phyloP scores from a whole-genome alignment of 2,888 invertebrate species.

The Beris chalybata region DNA sequence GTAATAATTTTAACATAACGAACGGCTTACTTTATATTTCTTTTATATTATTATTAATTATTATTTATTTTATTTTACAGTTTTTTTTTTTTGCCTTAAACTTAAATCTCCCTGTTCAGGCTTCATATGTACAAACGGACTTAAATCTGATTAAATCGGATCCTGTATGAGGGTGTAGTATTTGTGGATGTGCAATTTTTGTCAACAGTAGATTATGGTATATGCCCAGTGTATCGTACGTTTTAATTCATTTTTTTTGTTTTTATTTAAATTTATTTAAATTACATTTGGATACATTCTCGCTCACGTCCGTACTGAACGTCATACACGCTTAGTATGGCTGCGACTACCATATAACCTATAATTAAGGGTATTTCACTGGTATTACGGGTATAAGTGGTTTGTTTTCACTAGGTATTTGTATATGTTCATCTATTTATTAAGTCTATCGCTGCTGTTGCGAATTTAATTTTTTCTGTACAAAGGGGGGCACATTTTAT shows the following conservation, averaged over 20 bases:
- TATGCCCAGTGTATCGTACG: slow-evolving; percentile 22
- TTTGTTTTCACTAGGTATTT: not conserved
- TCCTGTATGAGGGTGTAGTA: slow-evolving; percentile 16
- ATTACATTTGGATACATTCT: slow-evolving; percentile 12
- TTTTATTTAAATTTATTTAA: slow-evolving; percentile 28
- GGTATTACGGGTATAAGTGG: slow-evolving; percentile 1
- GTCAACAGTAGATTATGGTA: slow-evolving; percentile 14
- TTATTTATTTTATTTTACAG: slow-evolving; percentile 15
- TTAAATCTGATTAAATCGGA: slow-evolving; percentile 19
- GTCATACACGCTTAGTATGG: not conserved
- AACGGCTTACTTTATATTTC: slow-evolving; percentile 28
- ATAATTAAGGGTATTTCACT: not conserved
- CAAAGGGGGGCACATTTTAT: too few relatives aligned
- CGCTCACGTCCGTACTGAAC: not conserved
- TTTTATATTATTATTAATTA: not conserved
- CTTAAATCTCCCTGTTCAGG: slow-evolving; percentile 28
- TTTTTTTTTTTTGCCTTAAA: slow-evolving; percentile 18
- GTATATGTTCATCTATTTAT: slow-evolving; percentile 18
- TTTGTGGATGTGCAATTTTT: not conserved
- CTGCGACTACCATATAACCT: slow-evolving; percentile 1
- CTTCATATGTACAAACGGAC: slow-evolving; percentile 27
- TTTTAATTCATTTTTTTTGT: slow-evolving; percentile 24
- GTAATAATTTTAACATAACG: slow-evolving; percentile 30
- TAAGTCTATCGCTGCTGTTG: too few relatives aligned
- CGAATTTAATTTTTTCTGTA: too few relatives aligned